Evolutionary conservation across 2,113 vertebrate species (phyloP), one percentile per base, ranked within the genome.

Genomic region (Prunella himalayana): DNA sequence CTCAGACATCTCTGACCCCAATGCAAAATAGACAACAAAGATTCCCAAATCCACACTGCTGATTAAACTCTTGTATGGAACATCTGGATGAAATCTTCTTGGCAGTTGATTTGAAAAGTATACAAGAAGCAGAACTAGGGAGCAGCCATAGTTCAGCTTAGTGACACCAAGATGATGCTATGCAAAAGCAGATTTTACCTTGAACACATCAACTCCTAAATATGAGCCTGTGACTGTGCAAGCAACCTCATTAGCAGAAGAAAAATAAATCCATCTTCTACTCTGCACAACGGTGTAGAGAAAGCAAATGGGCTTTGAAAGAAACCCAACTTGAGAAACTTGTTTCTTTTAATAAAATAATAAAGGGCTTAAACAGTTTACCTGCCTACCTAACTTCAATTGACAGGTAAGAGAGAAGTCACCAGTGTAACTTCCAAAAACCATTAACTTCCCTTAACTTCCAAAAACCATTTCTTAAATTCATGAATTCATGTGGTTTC

Each of bases 31-130:
- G 84, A 94, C 71, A 92, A 90, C 79, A 77, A 93, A 97, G 72
- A 94, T 86, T 88, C 94, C 86, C 2, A 3, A 78, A 78, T 92
- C 86, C 31, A 66, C 0, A 2, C 50, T 79, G 90, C 77, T 81
- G 87, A 92, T 94, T 87, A 81, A 93, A 92, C 21, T 61, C 77
- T 72, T 78, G 87, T 66, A 77, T 53, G 33, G 95, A 96, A 95
- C 95, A 95, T 92, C 90, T 96, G 91, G 92, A 86, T 86, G 72
- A 96, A 88, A 92, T 95, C 79, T 96, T 85, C 94, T 86, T 94
- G 93, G 87, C 92, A 92, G 51, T 39, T 82, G 93, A 92, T 78
- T 96, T 86, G 64, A 93, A 88, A 96, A 94, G 76, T 75, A 80
- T 14, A 92, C 72, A 94, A 94, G 78, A 87, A 92, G 76, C 65